A percentile compares a stretch with the other conserved stretches of the same genome.
Conservation (phyloP, 2,888 invertebrate species). For the Mycalesis mineus region DNA sequence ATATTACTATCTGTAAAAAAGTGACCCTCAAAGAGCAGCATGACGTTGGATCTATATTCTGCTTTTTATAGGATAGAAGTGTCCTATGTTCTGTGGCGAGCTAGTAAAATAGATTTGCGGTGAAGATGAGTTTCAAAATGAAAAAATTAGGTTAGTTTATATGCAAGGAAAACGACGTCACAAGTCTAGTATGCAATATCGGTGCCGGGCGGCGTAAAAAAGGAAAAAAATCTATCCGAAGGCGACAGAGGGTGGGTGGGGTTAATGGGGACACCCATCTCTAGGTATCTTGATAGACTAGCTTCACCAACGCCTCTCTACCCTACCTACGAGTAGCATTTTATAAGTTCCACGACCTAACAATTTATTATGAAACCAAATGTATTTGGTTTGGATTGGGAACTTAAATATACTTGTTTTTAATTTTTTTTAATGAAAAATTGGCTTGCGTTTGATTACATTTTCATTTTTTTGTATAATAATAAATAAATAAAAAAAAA, state of each 20-base stretch:
- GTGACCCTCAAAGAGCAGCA: no score
- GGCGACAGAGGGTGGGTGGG: slow-evolving; percentile 45
- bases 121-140: no score
- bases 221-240: slow-evolving; percentile 51
- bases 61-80: no score
- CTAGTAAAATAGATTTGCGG: no score
- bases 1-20: no score
- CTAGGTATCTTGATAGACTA: slow-evolving; percentile 24
- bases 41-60: no score
- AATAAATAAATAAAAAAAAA: no score
- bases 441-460: no score
- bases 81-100: no score
- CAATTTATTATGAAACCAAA: neutral
- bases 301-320: slow-evolving; percentile 4
- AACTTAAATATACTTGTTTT: no score
- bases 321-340: neutral
- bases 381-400: neutral
- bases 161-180: neutral
- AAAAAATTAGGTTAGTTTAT: neutral
- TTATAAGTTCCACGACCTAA: neutral
- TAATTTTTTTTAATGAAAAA: no score
- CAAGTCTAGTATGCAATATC: slow-evolving; percentile 56
- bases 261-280: slow-evolving; percentile 12
- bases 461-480: no score
- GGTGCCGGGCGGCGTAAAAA: slow-evolving; percentile 51